Conservation (phyloP, 2,888 invertebrate species). For the Cremastinae sp. region DNA sequence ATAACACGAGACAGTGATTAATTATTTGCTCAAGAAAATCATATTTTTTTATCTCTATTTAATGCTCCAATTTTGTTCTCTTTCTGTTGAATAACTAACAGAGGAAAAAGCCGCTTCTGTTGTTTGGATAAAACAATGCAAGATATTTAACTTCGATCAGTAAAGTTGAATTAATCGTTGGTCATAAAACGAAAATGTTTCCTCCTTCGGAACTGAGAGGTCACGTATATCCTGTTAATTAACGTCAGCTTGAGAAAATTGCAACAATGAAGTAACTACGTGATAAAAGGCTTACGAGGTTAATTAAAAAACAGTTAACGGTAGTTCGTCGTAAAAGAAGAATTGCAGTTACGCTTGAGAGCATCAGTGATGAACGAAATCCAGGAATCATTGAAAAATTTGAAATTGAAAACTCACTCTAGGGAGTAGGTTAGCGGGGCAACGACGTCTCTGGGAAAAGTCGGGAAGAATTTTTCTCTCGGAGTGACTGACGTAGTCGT, state of each 20-base stretch:
- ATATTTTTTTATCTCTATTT: no score
- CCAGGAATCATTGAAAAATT: no score
- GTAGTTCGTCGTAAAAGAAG: constrained; percentile 18
- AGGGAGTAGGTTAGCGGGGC: constrained; percentile 46
- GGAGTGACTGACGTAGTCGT: constrained; percentile 91
- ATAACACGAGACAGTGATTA: no score
- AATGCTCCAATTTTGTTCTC: no score
- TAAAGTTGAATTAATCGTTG: constrained; percentile 4
- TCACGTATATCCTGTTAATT: constrained; percentile 39
- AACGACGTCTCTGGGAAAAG: constrained; percentile 82
- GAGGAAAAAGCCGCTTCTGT: no score
- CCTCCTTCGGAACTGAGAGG: constrained; percentile 20
- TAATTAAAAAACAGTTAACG: constrained; percentile 37
- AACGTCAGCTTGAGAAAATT: constrained; percentile 42
- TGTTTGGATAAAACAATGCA: constrained; percentile 18
- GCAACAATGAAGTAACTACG: constrained; percentile 32
- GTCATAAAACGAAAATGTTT: constrained; percentile 20
- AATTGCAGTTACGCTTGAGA: no score
- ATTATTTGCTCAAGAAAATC: no score
- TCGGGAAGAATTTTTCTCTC: constrained; percentile 90
- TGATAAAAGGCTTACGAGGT: constrained; percentile 37
- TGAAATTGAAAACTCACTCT: no score
- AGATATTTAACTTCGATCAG: constrained; percentile 10
- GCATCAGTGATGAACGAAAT: no score
- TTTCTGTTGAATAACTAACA: no score